Evolutionary conservation across 2,888 invertebrate genomes (phyloP), one percentile per base, ranked within the genome.

Genomic region (Seira sanloemensis): DNA sequence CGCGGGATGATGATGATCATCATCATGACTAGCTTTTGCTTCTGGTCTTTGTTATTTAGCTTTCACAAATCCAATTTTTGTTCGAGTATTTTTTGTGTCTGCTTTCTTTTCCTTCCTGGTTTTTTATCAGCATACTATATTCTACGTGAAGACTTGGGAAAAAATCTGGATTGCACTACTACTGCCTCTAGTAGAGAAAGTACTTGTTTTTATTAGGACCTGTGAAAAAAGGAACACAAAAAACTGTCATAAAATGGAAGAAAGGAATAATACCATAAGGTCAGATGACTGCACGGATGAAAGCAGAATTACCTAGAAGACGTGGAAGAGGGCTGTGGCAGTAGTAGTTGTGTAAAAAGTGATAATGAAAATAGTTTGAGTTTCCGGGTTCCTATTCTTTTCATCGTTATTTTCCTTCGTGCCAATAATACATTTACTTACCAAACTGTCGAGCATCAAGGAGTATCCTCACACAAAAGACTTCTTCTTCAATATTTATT

Each of bases 11-110:
- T 37, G 19, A 58, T 18, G 58, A 66, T 21, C 21, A 66, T 66
- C 66, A 66, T 66, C 21, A 66, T 66, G 66, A 12, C 68, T 74
- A 24, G 62, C 77, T 75, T 71, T 58, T 66, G 72, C 62, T 73
- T 73, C 69, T 46, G 27, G n/a, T 54, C 16, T 74, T 66, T 84
- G 65, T 79, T 76, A 77, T 80, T 76, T 77, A 66, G 75, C 78
- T 72, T 81, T 65, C 74, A 77, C 81, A 81, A 81, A 85, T 80
- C 77, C 81, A 80, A 81, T 81, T 85, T 79, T 81, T 72, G 46
- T 71, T 67, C 74, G 12, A 37, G 37, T 12, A 4, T 37, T 37
- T 37, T 37, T 78, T n/a, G n/a, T n/a, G n/a, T 72, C 72, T 54
- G 18, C 27, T 66, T 71, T 68, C 54, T 78, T 69, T 46, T 77